Evolutionary conservation across 2,888 invertebrate genomes (phyloP).

Genomic region (Agonum fuliginosum): DNA sequence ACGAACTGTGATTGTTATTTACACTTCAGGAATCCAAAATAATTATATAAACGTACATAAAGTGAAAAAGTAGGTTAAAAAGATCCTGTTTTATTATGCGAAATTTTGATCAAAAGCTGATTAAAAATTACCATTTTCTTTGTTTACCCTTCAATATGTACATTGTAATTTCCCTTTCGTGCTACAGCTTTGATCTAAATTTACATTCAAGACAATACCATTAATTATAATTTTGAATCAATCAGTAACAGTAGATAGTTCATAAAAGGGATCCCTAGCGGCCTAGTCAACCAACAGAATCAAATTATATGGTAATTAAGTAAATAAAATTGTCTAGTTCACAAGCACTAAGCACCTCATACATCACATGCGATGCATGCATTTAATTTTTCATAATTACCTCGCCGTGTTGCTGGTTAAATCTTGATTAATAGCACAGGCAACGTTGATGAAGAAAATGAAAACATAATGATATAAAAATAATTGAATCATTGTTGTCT

Average conservation of each 20-base stretch:
- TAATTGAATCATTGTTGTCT: conserved; percentile 42
- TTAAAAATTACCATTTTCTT: conserved; percentile 22
- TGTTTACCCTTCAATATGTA: background rate
- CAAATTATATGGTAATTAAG: background rate
- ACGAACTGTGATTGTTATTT: too few relatives aligned
- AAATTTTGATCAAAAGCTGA: background rate
- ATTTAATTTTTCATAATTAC: background rate
- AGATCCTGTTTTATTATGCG: too few relatives aligned
- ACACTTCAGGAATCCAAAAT: too few relatives aligned
- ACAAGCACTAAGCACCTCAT: background rate
- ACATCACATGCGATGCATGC: background rate
- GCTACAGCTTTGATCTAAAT: conserved; percentile 18
- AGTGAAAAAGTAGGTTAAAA: too few relatives aligned
- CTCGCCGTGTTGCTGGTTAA: background rate
- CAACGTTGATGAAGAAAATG: conserved; percentile 32
- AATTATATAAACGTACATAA: too few relatives aligned
- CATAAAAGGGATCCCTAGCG: too few relatives aligned
- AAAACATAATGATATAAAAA: conserved; percentile 33
- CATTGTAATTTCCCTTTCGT: conserved; percentile 17
- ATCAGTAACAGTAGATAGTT: background rate
- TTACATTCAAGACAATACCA: conserved; percentile 4
- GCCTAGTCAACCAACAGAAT: background rate
- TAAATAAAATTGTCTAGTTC: background rate
- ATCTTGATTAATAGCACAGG: conserved; percentile 9
- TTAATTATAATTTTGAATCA: conserved; percentile 15